These are phyloP conservation scores for Archips crataeganus DNA, from an alignment of 2,888 invertebrate genomes.

Conservation along the genomic window DNA sequence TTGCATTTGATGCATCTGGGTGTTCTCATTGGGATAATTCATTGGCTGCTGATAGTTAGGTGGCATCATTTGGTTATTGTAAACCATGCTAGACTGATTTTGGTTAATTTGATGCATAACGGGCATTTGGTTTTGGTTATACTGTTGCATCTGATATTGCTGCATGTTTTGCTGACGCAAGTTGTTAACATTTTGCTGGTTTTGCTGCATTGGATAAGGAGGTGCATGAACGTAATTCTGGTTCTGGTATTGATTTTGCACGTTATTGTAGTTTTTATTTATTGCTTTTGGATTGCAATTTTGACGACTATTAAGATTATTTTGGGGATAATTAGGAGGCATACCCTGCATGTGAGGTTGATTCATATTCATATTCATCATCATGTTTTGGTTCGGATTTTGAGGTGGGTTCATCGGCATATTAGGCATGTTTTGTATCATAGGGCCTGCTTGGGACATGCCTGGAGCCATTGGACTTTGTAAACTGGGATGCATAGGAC, in stretches of 20 bases:
- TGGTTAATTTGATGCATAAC: conserved; percentile 62
- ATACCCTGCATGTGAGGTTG: conserved; percentile 57
- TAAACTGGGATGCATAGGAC: conserved; percentile 77
- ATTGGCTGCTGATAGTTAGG: conserved; percentile 66
- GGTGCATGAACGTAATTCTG: conserved; percentile 71
- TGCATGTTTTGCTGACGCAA: conserved; percentile 73
- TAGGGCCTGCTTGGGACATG: conserved; percentile 65
- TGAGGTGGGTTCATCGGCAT: conserved; percentile 71
- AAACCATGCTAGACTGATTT: conserved; percentile 64
- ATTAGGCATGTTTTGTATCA: conserved; percentile 77
- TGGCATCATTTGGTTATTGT: conserved; percentile 66
- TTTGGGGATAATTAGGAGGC: conserved; percentile 63
- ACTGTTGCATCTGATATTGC: conserved; percentile 75
- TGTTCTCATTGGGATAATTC: conserved; percentile 67
- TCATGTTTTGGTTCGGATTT: conserved; percentile 64
- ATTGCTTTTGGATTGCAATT: conserved; percentile 68
- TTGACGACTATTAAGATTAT: conserved; percentile 50
- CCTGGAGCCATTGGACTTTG: conserved; percentile 79
- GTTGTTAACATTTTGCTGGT: conserved; percentile 62
- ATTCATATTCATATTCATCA: conserved; percentile 63
- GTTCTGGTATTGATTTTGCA: conserved; percentile 71
- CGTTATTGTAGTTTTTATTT: conserved; percentile 67
- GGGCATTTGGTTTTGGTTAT: conserved; percentile 67
- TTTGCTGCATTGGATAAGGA: conserved; percentile 67
- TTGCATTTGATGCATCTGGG: conserved; percentile 74